Conservation (phyloP, 2,888 invertebrate species). For the Petrolisthes cinctipes region DNA sequence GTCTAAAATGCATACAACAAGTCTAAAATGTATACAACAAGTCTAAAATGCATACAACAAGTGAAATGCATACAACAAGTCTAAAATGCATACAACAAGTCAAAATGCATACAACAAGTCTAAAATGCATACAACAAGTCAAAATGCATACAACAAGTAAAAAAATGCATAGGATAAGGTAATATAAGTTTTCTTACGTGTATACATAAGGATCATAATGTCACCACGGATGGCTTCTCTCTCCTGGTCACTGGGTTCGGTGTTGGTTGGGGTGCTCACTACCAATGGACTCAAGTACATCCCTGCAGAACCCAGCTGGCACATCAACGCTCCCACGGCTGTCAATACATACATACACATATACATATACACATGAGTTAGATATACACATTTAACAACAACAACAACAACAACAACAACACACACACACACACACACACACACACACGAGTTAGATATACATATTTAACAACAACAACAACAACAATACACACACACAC, state of each 20-base stretch:
- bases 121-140: too few species aligned
- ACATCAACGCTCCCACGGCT: conserved; percentile 57
- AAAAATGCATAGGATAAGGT: too few species aligned
- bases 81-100: too few species aligned
- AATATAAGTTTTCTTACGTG: conserved; percentile 46
- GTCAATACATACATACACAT: too few species aligned
- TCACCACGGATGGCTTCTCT: conserved; percentile 45
- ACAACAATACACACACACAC: too few species aligned
- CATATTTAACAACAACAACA: too few species aligned
- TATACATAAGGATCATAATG: conserved; percentile 64
- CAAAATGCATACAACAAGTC: too few species aligned
- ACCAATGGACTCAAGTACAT: conserved; percentile 54
- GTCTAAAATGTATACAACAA: not conserved
- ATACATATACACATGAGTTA: not conserved
- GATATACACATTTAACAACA: not conserved
- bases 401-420: not conserved
- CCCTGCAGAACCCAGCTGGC: conserved; percentile 52
- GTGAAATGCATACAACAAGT: too few species aligned
- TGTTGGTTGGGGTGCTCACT: conserved; percentile 27
- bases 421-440: too few species aligned
- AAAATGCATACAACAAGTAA: too few species aligned
- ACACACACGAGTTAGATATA: too few species aligned
- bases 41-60: not conserved
- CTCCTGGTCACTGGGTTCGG: not conserved
- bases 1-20: not conserved